phyloP scores from a whole-genome alignment of 2,888 invertebrate genomes.

The Drosophila demipolita region DNA sequence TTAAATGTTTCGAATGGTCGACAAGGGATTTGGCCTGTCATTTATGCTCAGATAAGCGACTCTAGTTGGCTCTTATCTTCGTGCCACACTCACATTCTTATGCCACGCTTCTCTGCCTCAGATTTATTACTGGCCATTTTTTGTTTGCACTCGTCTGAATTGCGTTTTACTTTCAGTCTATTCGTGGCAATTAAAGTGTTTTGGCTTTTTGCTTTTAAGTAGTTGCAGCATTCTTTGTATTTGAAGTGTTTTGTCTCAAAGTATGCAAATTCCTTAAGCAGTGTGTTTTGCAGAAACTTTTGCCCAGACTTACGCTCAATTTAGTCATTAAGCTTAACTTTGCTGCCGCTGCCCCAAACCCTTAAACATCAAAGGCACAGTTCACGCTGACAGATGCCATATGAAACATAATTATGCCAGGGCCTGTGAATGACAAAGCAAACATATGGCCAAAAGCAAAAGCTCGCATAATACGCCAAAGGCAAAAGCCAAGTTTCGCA shows the following conservation, averaged over 20 bases:
- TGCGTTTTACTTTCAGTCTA: background rate
- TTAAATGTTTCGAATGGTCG: conserved; percentile 83
- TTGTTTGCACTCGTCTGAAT: background rate
- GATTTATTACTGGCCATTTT: conserved; percentile 74
- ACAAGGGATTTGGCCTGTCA: conserved; percentile 81
- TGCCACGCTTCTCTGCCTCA: conserved; percentile 40
- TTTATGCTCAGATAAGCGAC: conserved; percentile 79
- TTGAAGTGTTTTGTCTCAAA: conserved; percentile 42
- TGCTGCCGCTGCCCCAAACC: conserved; percentile 9
- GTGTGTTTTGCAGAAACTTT: conserved; percentile 62
- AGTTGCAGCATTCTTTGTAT: conserved; percentile 64
- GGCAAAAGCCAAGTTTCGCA: conserved; percentile 37
- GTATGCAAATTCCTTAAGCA: conserved; percentile 74
- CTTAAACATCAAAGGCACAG: conserved; percentile 49
- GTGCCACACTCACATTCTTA: conserved; percentile 61
- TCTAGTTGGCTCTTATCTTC: conserved; percentile 77
- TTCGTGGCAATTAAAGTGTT: conserved; percentile 65
- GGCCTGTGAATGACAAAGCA: conserved; percentile 55
- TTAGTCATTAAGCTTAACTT: conserved; percentile 69
- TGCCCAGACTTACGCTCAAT: conserved; percentile 53
- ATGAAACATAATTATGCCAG: conserved; percentile 59
- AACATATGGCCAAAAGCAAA: conserved; percentile 52
- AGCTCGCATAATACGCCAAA: conserved; percentile 43
- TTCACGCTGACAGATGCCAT: conserved; percentile 19
- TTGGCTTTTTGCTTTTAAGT: conserved; percentile 37